A percentile compares a stretch with the other conserved stretches of the same genome.
Conservation (phyloP, 2,888 invertebrate species). For the Eumerus sabulonum region DNA sequence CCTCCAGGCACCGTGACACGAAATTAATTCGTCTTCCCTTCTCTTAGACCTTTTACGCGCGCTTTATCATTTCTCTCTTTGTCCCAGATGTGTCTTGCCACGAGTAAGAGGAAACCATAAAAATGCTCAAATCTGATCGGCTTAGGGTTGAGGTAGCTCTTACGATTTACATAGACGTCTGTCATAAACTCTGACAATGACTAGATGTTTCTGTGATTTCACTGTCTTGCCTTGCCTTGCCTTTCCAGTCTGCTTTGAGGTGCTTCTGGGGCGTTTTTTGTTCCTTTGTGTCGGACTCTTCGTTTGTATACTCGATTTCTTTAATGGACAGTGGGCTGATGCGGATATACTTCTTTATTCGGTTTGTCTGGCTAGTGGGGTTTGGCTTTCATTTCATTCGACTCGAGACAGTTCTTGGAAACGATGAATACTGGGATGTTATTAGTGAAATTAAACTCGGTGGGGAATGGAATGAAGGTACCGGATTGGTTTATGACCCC, state of each 20-base stretch:
- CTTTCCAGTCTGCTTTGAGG: neutral
- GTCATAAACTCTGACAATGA: constrained; percentile 18
- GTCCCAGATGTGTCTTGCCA: constrained; percentile 12
- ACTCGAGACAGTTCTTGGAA: constrained; percentile 27
- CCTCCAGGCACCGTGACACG: constrained; percentile 25
- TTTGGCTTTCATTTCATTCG: constrained; percentile 19
- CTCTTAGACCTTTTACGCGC: no score
- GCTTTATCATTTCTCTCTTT: constrained; percentile 6
- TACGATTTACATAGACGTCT: constrained; percentile 34
- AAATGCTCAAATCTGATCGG: constrained; percentile 42
- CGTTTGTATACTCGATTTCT: neutral
- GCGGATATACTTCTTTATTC: constrained; percentile 9
- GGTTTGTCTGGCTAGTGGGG: constrained; percentile 8
- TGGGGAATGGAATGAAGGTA: neutral
- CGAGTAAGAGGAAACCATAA: constrained; percentile 29
- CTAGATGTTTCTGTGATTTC: neutral
- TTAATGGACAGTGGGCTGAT: neutral
- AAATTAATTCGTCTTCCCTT: constrained; percentile 13
- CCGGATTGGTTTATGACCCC: no score
- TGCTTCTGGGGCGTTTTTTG: neutral
- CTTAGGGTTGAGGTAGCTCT: constrained; percentile 30
- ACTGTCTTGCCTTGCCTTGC: neutral
- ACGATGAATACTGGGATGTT: constrained; percentile 27
- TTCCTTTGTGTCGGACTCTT: neutral
- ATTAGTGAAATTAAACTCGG: constrained; percentile 35